A percentile compares a stretch with the other conserved stretches of the same genome.
These are phyloP conservation scores for Xanthorhoe spadicearia DNA, from an alignment of 2,888 invertebrate genomes.

Conservation along the genomic window DNA sequence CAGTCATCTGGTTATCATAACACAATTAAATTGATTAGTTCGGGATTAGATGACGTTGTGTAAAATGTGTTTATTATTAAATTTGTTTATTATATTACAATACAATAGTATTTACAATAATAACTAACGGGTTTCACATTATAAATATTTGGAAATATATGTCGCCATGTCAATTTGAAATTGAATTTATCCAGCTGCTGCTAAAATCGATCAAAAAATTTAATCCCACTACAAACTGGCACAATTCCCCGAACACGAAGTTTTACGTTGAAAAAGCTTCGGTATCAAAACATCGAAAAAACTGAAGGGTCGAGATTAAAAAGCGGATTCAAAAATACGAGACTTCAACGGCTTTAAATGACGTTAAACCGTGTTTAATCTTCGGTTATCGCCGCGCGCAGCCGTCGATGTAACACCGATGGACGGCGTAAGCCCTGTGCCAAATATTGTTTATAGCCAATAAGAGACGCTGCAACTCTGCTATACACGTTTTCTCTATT, in stretches of 20 bases:
- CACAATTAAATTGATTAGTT: too few relatives aligned
- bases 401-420: slow-evolving; percentile 66
- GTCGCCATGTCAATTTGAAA: background rate
- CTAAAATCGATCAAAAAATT: slow-evolving; percentile 1
- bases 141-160: background rate
- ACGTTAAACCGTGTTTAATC: slow-evolving; percentile 73
- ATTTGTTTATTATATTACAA: too few relatives aligned
- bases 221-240: slow-evolving; percentile 18
- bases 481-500: background rate
- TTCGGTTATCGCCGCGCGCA: slow-evolving; percentile 76
- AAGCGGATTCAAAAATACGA: slow-evolving; percentile 57
- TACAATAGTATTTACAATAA: too few relatives aligned
- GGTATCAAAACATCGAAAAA: slow-evolving; percentile 39
- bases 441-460: slow-evolving; percentile 46
- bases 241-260: slow-evolving; percentile 22
- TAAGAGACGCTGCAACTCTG: slow-evolving; percentile 18
- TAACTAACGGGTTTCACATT: background rate
- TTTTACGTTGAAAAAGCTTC: slow-evolving; percentile 22
- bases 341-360: slow-evolving; percentile 57
- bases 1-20: too few relatives aligned
- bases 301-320: slow-evolving; percentile 47
- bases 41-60: too few relatives aligned
- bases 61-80: too few relatives aligned
- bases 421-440: slow-evolving; percentile 69
- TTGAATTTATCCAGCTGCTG: background rate